These are phyloP conservation scores for Megastigmus dorsalis DNA, from an alignment of 2,888 invertebrate genomes.

Conservation along the genomic window DNA sequence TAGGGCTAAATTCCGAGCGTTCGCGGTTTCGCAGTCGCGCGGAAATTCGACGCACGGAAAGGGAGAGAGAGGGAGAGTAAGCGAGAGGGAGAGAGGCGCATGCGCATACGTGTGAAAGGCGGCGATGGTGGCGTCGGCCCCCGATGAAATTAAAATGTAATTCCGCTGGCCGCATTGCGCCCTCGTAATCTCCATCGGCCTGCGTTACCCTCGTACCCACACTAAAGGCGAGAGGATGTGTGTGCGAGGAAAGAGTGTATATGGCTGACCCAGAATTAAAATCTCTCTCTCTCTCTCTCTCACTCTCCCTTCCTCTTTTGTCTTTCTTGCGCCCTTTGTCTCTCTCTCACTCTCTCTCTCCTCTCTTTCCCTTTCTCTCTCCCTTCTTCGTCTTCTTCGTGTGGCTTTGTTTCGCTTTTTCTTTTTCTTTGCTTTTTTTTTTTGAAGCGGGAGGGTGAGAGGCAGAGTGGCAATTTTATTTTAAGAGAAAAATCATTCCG, in stretches of 20 bases:
- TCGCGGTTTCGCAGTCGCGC: slow-evolving; percentile 18
- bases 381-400: slow-evolving; percentile 39
- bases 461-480: slow-evolving; percentile 27
- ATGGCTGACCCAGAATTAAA: slow-evolving; percentile 52
- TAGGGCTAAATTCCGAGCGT: slow-evolving; percentile 17
- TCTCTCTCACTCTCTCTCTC: neutral
- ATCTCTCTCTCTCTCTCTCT: neutral
- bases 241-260: neutral
- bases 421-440: no score
- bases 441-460: no score
- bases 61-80: neutral
- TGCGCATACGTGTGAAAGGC: no score
- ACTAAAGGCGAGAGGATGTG: neutral
- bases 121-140: neutral
- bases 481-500: neutral
- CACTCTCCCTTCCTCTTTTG: neutral
- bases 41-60: slow-evolving; percentile 28
- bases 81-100: slow-evolving; percentile 57
- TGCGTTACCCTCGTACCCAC: slow-evolving; percentile 20
- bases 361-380: slow-evolving; percentile 14
- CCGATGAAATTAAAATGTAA: slow-evolving; percentile 70
- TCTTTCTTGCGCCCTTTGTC: neutral
- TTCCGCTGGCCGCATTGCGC: slow-evolving; percentile 62
- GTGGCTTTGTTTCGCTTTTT: no score
- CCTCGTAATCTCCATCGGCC: slow-evolving; percentile 64